Evolutionary conservation across 2,113 vertebrate genomes (phyloP).

Genomic region (Brienomyrus brachyistius): DNA sequence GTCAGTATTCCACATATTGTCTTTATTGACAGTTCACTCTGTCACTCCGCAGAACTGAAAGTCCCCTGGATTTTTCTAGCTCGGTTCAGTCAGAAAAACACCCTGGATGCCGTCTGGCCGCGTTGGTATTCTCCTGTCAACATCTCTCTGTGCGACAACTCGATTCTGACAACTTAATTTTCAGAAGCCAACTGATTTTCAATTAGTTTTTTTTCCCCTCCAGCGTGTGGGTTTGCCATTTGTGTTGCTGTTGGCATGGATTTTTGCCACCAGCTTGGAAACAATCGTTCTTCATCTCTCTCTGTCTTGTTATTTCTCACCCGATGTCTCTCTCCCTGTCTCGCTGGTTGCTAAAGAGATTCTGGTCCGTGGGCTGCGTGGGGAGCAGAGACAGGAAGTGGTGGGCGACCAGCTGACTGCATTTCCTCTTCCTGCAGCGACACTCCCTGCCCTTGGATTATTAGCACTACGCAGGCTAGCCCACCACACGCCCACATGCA

Average conservation of each 20-base stretch:
- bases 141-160: slow-evolving; percentile 3
- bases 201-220: neutral
- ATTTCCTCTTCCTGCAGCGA: slow-evolving; percentile 67
- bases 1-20: neutral
- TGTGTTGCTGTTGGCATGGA: neutral
- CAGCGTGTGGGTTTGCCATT: neutral
- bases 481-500: slow-evolving; percentile 62
- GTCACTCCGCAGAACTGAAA: neutral
- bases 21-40: neutral
- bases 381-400: slow-evolving; percentile 63
- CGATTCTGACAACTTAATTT: slow-evolving; percentile 5
- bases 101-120: neutral
- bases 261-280: slow-evolving; percentile 3
- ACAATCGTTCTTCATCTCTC: neutral
- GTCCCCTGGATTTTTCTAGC: neutral
- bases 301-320: slow-evolving; percentile 19
- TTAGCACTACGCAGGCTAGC: slow-evolving; percentile 58
- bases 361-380: slow-evolving; percentile 52
- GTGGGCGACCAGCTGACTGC: slow-evolving; percentile 68
- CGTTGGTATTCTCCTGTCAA: neutral
- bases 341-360: slow-evolving; percentile 51
- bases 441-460: slow-evolving; percentile 63
- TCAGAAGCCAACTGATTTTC: neutral
- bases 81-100: neutral
- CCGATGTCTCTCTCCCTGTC: slow-evolving; percentile 38